Conservation (phyloP, 2,113 vertebrate genomes). For the Pachyramphus minor region DNA sequence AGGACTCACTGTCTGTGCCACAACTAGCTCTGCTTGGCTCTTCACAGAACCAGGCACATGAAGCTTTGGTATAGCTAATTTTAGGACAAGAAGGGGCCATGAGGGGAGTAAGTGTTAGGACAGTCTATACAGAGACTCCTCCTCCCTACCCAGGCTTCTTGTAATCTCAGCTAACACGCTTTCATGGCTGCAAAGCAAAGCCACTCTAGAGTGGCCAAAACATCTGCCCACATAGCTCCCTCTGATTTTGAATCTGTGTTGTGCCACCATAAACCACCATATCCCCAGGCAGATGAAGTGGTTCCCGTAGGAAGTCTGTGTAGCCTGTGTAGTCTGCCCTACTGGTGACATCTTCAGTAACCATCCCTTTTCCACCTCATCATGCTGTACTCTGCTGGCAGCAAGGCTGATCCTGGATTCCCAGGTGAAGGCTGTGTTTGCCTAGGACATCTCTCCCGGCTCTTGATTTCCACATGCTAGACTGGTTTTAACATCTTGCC, state of each 20-base stretch:
- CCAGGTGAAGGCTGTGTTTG: not conserved
- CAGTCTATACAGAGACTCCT: not conserved
- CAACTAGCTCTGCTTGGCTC: not conserved
- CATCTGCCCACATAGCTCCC: rapidly evolving
- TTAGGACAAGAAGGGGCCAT: not conserved
- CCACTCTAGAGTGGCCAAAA: not conserved
- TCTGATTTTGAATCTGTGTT: not conserved
- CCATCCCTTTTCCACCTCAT: not conserved
- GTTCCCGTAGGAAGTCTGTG: not conserved
- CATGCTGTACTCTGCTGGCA: not conserved
- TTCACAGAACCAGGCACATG: not conserved
- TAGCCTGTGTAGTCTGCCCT: not conserved
- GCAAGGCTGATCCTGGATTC: not conserved
- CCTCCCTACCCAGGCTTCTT: not conserved
- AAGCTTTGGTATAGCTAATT: not conserved
- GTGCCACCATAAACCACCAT: not conserved
- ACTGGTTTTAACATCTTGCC: not conserved
- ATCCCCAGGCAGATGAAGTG: not conserved
- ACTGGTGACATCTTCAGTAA: not conserved
- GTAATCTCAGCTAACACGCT: not conserved
- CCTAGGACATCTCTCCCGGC: not conserved
- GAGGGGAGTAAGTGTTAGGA: not conserved
- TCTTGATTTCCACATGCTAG: not conserved
- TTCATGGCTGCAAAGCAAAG: not conserved
- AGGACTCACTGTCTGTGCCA: not conserved